Evolutionary conservation across 2,888 invertebrate genomes (phyloP).

Genomic region (Perizoma flavofasciatum): DNA sequence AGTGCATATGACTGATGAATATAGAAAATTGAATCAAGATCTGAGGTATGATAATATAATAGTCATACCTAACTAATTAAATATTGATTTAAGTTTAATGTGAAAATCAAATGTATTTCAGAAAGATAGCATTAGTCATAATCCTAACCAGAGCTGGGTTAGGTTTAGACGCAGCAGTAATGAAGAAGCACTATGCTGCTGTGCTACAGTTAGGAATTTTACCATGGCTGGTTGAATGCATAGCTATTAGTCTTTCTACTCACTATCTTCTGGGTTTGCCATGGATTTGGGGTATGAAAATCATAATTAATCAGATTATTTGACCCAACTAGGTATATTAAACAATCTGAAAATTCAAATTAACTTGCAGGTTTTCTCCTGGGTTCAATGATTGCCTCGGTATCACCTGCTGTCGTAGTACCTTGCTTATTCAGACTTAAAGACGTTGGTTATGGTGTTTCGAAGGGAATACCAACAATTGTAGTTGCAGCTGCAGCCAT

Average conservation of each 20-base stretch:
- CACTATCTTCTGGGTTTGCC: slow-evolving; percentile 88
- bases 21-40: slow-evolving; percentile 85
- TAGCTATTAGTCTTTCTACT: slow-evolving; percentile 84
- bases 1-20: slow-evolving; percentile 85
- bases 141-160: slow-evolving; percentile 93
- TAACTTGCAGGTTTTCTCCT: slow-evolving; percentile 82
- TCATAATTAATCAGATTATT: background rate
- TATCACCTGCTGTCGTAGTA: slow-evolving; percentile 95
- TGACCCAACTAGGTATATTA: background rate
- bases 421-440: slow-evolving; percentile 91
- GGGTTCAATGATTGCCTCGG: slow-evolving; percentile 92
- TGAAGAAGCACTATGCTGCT: slow-evolving; percentile 88
- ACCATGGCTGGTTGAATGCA: slow-evolving; percentile 90
- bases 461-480: slow-evolving; percentile 94
- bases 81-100: too few relatives aligned
- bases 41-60: slow-evolving; percentile 63
- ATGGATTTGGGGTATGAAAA: slow-evolving; percentile 87
- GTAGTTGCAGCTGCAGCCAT: slow-evolving; percentile 94
- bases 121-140: slow-evolving; percentile 92
- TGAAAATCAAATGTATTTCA: slow-evolving; percentile 60
- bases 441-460: slow-evolving; percentile 89
- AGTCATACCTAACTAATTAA: too few relatives aligned
- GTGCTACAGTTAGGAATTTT: slow-evolving; percentile 89
- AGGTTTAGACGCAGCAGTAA: slow-evolving; percentile 90
- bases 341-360: background rate